Evolutionary conservation across 2,113 vertebrate genomes (phyloP).

Genomic region (Platichthys flesus): DNA sequence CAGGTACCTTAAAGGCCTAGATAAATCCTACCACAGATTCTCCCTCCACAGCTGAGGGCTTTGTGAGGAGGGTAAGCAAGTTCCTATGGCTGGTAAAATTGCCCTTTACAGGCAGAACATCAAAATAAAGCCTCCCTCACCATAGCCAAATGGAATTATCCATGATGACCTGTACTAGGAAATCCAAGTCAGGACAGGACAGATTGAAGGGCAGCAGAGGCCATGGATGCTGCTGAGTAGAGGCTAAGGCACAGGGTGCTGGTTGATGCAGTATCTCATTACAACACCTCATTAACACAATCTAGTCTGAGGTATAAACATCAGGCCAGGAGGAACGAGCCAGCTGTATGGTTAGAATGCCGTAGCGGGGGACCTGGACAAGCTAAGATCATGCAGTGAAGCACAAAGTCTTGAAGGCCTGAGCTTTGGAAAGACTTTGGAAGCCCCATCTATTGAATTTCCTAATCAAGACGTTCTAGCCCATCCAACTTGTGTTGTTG

Average conservation of each 20-base stretch:
- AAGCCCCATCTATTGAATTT: background rate
- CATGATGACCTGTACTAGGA: background rate
- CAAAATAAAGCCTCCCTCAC: background rate
- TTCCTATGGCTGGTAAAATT: too few species aligned
- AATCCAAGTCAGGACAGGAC: background rate
- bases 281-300: background rate
- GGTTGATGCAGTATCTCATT: background rate
- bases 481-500: background rate
- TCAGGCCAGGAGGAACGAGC: background rate
- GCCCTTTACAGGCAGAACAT: background rate
- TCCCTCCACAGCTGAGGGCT: background rate
- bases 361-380: background rate
- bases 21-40: background rate
- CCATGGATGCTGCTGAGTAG: background rate
- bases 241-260: background rate
- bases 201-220: background rate
- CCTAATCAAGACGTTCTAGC: background rate
- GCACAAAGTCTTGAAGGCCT: background rate
- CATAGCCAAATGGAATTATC: background rate
- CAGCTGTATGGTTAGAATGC: too few species aligned
- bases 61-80: background rate
- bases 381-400: background rate
- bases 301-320: background rate
- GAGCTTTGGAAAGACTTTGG: background rate
- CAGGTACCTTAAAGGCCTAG: background rate